phyloP scores from a whole-genome alignment of 2,113 vertebrate species.

The Mystacornis crossleyi region DNA sequence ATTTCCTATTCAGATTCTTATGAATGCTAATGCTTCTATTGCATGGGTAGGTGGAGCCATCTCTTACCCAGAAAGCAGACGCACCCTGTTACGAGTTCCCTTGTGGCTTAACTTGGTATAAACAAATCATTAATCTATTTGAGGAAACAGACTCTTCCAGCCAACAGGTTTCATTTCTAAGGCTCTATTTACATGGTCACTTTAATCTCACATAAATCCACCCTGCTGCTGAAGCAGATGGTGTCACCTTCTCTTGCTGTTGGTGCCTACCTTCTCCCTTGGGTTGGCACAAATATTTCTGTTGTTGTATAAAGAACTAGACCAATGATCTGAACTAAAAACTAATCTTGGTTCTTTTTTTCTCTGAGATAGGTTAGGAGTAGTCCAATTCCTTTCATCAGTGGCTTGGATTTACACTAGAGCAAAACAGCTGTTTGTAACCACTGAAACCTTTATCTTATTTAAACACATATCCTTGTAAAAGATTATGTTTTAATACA shows the following conservation, averaged over 20 bases:
- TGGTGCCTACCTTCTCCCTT: not conserved
- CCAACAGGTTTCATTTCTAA: not conserved
- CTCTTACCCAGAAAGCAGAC: not conserved
- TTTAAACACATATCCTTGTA: not conserved
- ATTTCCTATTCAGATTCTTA: not conserved
- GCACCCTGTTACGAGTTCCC: not conserved
- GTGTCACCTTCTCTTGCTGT: not conserved
- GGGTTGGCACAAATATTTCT: not conserved
- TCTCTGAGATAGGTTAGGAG: not conserved
- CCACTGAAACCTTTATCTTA: not conserved
- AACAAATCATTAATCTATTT: conserved; percentile 18
- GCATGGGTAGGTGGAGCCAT: not conserved
- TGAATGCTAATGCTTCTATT: not conserved
- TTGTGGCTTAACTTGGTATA: not conserved
- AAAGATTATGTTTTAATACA: not conserved
- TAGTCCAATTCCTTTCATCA: not conserved
- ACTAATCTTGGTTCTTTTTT: not conserved
- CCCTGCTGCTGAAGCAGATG: not conserved
- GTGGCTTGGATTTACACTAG: not conserved
- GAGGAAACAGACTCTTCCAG: not conserved
- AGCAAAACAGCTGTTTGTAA: not conserved
- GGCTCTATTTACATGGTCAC: not conserved
- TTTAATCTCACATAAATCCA: not conserved
- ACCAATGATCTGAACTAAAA: not conserved
- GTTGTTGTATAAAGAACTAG: not conserved